Evolutionary conservation across 2,888 invertebrate species (phyloP), one percentile per base, ranked within the genome.

Genomic region (Sympetrum striolatum): DNA sequence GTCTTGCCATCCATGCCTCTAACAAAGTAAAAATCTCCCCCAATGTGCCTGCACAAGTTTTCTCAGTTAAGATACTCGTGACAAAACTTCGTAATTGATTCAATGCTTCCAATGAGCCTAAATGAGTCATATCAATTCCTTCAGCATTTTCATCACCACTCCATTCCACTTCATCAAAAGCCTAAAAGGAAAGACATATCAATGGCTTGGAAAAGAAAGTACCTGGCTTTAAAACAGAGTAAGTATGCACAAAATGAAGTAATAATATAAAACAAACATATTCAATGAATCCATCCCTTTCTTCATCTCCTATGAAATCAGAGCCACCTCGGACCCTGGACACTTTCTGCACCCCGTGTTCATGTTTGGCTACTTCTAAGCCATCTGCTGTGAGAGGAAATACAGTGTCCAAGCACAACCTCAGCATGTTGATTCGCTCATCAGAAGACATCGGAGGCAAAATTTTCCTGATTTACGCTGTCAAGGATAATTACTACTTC

Each of bases 21-120:
- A 97, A 93, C 90, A 96, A 94, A 18, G 95, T 95, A 8, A 96
- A 95, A 12, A 97, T 94, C 93, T 97, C 96, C 92, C 97, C 97
- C 39, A 97, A 94, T 0, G 96, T 96, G 90, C 96, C 96, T 0
- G 97, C 95, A 44, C 96, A 96, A 1, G 96, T 95, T 90, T 96
- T 96, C 92, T 96, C 96, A 92, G 96, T 94, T 39, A 97, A 95
- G 86, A 97, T 60, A n/a, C 60, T 39, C n/a, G 58, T 31, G n/a
- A 86, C 86, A 86, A 60, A 86, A 64, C 12, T 31, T 12, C 53
- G 31, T 2, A 64, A 37, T 60, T 86, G 86, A 35, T 86, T 35
- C 86, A 86, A 60, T 1, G 86, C 86, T 31, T 86, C 60, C 10
- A 39, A 37, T 37, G 53, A 58, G 3, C 86, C 60, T 37, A 35